Base-by-base conservation (phyloP, 2,113 vertebrate species). In the Cinclus mexicanus region DNA sequence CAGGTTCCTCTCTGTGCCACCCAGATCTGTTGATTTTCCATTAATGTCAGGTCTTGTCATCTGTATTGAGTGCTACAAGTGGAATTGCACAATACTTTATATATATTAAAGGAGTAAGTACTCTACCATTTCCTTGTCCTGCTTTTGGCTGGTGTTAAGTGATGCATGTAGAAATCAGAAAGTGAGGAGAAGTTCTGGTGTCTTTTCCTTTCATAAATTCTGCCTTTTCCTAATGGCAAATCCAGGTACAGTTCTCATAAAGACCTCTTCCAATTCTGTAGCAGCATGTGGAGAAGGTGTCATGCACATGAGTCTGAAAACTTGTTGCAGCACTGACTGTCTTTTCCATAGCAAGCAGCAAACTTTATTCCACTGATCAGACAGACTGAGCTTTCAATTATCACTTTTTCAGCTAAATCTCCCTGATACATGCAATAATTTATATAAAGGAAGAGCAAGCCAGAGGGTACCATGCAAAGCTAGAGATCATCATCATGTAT, bases 311-410 rank as follows among this genome's bases (percentile, higher is more conserved):
- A 55, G 28, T 49, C 64, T 47, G 35, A 81, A 78, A 92, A 69
- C 35, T 80, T 78, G 24, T 57, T 78, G 71, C 60, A 75, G 44
- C 56, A 19, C 28, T 23, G 53, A 23, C 53, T 64, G 49, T 56
- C 49, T 93, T 90, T 87, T 37, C 68, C 41, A 26, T 31, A 42
- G 39, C 49, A 91, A 94, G 64, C 23, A 53, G 52, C 44, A 94
- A 93, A 97, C 85, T 95, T 97, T 78, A 37, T 56, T 95, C 88
- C 89, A 24, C 61, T 87, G 89, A 86, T 91, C 88, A 84, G 96
- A 69, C 41, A 82, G 93, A 53, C 42, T 65, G 70, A 79, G 42
- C 39, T 92, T 78, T 75, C 72, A 83, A 1, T 75, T 95, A 63
- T 81, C 6, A 3, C 28, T 94, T 78, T 59, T 87, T 81, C 74